Evolutionary conservation across 2,888 invertebrate genomes (phyloP).

Genomic region (Scaptomyza parva): DNA sequence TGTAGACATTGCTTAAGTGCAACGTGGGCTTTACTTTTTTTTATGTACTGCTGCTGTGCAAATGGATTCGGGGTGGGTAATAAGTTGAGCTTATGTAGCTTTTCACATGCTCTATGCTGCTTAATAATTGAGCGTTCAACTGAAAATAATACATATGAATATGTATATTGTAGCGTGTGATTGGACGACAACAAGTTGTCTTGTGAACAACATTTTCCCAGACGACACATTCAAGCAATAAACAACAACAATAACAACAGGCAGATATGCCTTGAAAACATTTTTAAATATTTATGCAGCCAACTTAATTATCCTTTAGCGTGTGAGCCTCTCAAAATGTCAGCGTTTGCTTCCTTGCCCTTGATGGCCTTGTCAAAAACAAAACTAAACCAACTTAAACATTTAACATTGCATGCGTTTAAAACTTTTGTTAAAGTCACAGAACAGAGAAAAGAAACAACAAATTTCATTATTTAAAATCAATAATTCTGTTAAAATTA

Average conservation of each 20-base stretch:
- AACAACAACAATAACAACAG: constrained; percentile 5
- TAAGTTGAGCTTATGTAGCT: constrained; percentile 34
- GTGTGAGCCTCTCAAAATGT: constrained; percentile 39
- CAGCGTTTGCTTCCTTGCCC: constrained; percentile 9
- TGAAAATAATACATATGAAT: constrained; percentile 6
- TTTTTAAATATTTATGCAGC: constrained; percentile 59
- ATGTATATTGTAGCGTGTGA: background rate
- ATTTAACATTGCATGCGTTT: constrained; percentile 20
- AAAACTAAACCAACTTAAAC: background rate
- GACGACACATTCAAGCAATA: constrained; percentile 1
- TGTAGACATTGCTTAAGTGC: background rate
- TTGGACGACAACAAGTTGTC: constrained; percentile 52
- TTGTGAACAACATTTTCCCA: constrained; percentile 46
- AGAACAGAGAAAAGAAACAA: background rate
- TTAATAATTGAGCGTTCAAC: constrained; percentile 46
- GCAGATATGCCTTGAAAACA: constrained; percentile 40
- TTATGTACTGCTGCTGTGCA: constrained; percentile 6
- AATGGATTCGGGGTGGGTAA: constrained; percentile 11
- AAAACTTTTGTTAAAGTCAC: constrained; percentile 1
- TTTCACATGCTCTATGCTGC: constrained; percentile 40
- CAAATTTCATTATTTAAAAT: background rate
- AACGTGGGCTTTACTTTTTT: constrained; percentile 3
- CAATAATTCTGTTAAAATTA: background rate
- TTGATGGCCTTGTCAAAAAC: background rate
- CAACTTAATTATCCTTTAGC: constrained; percentile 51